Conservation (phyloP, 1,140 invertebrate genomes). For the Drosophila subpulchrella region DNA sequence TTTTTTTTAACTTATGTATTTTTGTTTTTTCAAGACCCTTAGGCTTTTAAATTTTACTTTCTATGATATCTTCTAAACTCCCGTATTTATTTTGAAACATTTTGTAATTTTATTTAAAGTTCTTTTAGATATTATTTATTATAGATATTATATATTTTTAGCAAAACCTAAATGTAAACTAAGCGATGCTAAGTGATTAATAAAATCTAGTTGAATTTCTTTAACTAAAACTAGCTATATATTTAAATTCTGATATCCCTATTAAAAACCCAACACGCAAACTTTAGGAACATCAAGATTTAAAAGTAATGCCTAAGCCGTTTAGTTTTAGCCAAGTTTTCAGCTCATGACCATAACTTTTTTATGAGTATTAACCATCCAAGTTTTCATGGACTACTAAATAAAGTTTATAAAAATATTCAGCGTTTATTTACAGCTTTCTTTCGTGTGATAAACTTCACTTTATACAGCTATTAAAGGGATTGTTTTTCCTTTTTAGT, state of each 20-base stretch:
- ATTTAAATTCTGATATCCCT: neutral
- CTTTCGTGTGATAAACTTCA: constrained; percentile 19
- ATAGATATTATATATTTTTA: no score
- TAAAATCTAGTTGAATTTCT: neutral
- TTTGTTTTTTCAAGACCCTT: no score
- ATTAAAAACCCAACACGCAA: neutral
- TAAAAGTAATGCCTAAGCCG: neutral
- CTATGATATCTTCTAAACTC: no score
- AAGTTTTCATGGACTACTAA: neutral
- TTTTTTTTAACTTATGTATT: no score
- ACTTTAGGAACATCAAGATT: neutral
- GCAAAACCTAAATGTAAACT: no score
- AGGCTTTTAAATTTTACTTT: no score
- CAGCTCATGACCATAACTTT: neutral
- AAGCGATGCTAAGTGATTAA: no score
- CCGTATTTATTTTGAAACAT: no score
- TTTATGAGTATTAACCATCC: neutral
- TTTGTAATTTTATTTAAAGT: no score
- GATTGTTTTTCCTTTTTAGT: neutral
- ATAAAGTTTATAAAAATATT: constrained; percentile 14
- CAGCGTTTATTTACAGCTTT: neutral
- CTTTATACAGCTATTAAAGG: constrained; percentile 12
- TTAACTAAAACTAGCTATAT: neutral
- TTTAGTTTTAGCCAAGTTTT: neutral
- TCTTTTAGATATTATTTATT: no score